Base-by-base conservation (phyloP, 2,113 vertebrate species). In the Laticauda colubrina region DNA sequence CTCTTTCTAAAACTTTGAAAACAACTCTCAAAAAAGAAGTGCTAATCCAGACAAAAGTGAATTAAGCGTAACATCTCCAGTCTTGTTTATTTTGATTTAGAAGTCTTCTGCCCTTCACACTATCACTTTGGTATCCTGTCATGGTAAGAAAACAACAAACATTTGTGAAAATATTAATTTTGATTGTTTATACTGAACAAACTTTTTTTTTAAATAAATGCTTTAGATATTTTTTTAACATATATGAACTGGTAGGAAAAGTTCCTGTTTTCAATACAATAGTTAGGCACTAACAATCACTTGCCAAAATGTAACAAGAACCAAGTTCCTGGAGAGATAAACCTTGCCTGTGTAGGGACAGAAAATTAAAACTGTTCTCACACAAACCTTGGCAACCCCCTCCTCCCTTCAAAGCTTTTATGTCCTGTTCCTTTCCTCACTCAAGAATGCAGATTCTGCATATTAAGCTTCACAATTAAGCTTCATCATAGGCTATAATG, bases 301-400 rank as follows among this genome's bases (percentile, higher is more conserved):
- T 94, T 88, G 88, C 75, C 91, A 96, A 92, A 95, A 94, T 94
- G 75, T 89, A 95, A 91, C 23, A 92, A 87, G 56, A 94, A 94
- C 29, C 85, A 11, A 48, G 90, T 92, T 91, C 89, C 3, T 85
- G 75, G 85, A 92, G 6, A 92, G 26, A 92, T 53, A 90, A 92
- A 88, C 87, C 34, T 51, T 81, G 3, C 5, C n/a, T 56, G 92
- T 91, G 92, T 23, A 93, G 48, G 93, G 87, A 94, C 54, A 96
- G 92, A 86, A 96, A 95, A 95, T 87, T 91, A 95, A 94, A 95
- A 93, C 15, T 59, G 39, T 92, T 93, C 64, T 93, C 29, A 91
- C 20, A 18, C n/a, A 56, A 53, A 64, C 94, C 92, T 86, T 45
- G 88, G 69, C 34, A 94, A 61, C 59, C 59, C 12, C 59, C 2